Evolutionary conservation across 2,797 vertebrate genomes (phyloP), one percentile per base, ranked within the genome.

Genomic region (Pempheris klunzingeri): DNA sequence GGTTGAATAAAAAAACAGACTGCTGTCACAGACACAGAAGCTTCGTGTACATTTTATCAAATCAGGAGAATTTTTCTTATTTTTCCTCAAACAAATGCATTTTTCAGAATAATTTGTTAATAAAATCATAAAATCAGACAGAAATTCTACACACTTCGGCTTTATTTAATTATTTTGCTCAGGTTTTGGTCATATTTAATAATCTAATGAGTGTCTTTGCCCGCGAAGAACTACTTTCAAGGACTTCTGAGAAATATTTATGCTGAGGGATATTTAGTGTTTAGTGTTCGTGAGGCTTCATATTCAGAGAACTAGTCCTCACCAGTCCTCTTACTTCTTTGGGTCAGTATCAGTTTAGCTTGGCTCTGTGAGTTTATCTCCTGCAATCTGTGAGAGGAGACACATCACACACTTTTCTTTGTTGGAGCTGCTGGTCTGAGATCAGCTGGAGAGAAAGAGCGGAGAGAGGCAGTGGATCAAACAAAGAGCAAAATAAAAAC

Each of bases 371-470:
- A 41, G n/a, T 50, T 68, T 13, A 84, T 84, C 76, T 64, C 5
- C 49, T 49, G 7, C 78, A 70, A 86, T 74, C 77, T 86, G 63
- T 26, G 62, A 54, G 15, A 78, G 38, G 41, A 80, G 59, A 78
- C 58, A 38, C 38, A 38, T 52, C 58, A 57, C 63, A 71, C 74
- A 20, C 71, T 22, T 59, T 36, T 58, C 58, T 82, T 84, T 80
- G 76, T 79, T 81, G 73, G 44, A 39, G 8, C 26, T 50, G 75
- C 58, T 65, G 81, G 70, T 28, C 28, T 55, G 63, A 74, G 72
- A 81, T 79, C 44, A 79, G 28, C 24, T 22, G 55, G 52, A 74
- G 46, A 74, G 44, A 81, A 18, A 38, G 20, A 64, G 64, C 38
- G 7, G 1, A 67, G 46, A 50, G 47, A 12, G 63, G n/a, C n/a